These are phyloP conservation scores for Pseudomyrmex dendroicus DNA, from an alignment of 1,140 invertebrate species.

Conservation along the genomic window DNA sequence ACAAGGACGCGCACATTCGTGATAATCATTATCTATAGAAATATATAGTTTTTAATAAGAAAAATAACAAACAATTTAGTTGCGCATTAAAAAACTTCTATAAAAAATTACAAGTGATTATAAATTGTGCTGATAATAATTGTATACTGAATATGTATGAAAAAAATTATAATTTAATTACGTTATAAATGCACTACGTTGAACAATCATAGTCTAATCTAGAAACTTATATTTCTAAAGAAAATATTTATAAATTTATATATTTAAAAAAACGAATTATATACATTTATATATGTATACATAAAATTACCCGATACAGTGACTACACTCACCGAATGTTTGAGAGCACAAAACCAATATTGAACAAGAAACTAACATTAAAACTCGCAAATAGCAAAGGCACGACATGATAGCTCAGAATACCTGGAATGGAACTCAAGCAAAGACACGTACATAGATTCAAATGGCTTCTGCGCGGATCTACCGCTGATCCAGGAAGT, in stretches of 20 bases:
- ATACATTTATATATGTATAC: no score
- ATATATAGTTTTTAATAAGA: not conserved
- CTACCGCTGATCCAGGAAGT: conserved; percentile 45
- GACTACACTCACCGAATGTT: conserved; percentile 50
- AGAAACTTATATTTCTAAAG: no score
- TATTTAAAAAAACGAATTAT: not conserved
- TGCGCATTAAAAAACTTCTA: no score
- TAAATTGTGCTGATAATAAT: no score
- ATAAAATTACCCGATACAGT: no score
- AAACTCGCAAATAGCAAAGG: conserved; percentile 21
- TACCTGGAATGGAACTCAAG: conserved; percentile 21
- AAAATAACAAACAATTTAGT: conserved; percentile 6
- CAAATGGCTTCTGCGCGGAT: conserved; percentile 42
- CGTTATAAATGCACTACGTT: no score
- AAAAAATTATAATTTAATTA: no score
- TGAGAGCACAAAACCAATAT: conserved; percentile 20
- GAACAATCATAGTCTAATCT: no score
- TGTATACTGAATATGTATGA: no score
- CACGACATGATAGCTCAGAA: conserved; percentile 67
- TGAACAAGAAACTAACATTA: conserved; percentile 3
- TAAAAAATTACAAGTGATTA: no score
- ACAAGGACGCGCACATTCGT: conserved; percentile 70
- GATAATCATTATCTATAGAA: conserved; percentile 39
- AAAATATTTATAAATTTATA: not conserved
- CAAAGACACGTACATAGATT: conserved; percentile 32